Conservation (phyloP, 2,113 vertebrate species). For the Motacilla alba region DNA sequence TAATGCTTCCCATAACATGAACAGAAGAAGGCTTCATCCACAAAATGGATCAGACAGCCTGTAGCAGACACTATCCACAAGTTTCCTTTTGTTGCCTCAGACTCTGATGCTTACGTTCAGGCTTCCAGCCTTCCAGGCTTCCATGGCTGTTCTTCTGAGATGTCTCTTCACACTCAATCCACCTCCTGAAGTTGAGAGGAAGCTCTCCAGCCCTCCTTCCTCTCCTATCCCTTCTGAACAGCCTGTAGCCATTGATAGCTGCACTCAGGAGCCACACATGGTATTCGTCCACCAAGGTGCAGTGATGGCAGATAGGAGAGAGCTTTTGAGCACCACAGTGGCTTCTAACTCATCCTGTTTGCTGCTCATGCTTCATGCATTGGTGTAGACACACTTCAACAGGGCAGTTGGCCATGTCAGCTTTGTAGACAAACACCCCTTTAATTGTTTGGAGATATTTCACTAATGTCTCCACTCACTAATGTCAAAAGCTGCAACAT, state of each 20-base stretch:
- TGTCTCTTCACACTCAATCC: not conserved
- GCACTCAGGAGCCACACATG: not conserved
- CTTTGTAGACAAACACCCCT: not conserved
- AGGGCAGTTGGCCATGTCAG: no score
- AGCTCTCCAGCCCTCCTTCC: not conserved
- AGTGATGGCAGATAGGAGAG: not conserved
- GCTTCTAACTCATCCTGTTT: not conserved
- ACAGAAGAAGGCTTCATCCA: not conserved
- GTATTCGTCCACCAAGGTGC: rapidly evolving
- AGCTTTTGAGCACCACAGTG: not conserved
- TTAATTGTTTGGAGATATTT: not conserved
- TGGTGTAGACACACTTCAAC: not conserved
- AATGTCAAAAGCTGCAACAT: not conserved
- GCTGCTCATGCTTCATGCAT: not conserved
- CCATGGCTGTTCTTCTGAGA: not conserved
- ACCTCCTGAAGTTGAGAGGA: not conserved
- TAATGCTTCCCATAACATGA: not conserved
- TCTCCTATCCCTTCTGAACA: not conserved
- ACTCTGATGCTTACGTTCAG: not conserved
- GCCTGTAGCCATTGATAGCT: not conserved
- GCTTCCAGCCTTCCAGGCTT: not conserved
- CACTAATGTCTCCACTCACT: not conserved
- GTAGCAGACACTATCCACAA: no score
- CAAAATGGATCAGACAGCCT: not conserved
- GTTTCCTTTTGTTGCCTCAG: not conserved